Evolutionary conservation across 2,113 vertebrate species (phyloP).

Genomic region (Platysternon megacephalum): DNA sequence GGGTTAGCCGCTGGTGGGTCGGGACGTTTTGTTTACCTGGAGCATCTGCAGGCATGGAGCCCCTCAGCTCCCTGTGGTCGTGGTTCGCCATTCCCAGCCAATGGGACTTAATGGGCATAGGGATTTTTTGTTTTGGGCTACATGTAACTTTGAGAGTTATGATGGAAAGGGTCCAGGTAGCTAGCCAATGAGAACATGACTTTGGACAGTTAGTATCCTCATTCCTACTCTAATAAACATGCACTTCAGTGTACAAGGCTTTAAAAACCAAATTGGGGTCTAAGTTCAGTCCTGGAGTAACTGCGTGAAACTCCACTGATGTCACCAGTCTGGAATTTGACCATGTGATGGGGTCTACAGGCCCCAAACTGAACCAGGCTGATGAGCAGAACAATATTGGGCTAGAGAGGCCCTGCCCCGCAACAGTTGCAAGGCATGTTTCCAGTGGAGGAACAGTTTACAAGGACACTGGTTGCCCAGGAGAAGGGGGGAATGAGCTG

Average conservation of each 20-base stretch:
- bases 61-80: no score
- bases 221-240: neutral
- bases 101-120: neutral
- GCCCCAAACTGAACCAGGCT: no score
- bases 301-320: rapidly evolving
- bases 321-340: neutral
- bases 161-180: neutral
- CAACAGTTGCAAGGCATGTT: no score
- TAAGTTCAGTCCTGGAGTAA: neutral
- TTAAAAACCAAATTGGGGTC: neutral
- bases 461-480: no score
- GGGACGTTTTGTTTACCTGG: no score
- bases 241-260: rapidly evolving
- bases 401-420: no score
- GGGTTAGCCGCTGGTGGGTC: no score
- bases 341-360: neutral
- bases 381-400: no score
- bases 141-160: neutral
- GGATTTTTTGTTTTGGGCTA: neutral
- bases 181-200: neutral
- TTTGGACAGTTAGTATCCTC: neutral
- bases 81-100: no score
- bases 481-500: no score
- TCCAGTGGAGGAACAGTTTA: no score
- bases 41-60: no score